Base-by-base conservation (phyloP, 2,797 vertebrate genomes). In the Tauraco hartlaubi region DNA sequence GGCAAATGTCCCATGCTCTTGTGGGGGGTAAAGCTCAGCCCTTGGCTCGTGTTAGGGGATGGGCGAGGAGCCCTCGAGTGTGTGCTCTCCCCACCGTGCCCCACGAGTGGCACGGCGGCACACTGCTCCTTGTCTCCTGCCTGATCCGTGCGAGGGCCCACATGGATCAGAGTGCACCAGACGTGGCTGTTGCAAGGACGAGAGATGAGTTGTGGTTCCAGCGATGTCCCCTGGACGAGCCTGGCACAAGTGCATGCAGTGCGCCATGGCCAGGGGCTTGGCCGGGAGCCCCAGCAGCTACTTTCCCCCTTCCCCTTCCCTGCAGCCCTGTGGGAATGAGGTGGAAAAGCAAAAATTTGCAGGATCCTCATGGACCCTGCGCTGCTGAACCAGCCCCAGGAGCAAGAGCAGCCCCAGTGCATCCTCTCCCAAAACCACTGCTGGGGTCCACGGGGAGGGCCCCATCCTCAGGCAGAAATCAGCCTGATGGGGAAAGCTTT, bases 101-200 rank as follows among this genome's bases (percentile, higher is more conserved):
- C 28, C 3, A 0, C 2, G 1, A 51, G 35, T 7, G 4, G 15
- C 43, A 66, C 9, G 63, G 83, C 0, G 2, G 44, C 62, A 18
- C 12, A 77, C 77, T 11, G 17, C 26, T 74, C 52, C 29, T 58
- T 6, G 2, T n/a, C 39, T 59, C 74, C 66, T 46, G 3, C 48
- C n/a, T 5, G 2, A 19, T 11, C 15, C 3, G 1, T 1, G 7
- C 1, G 3, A 69, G 33, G 21, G 33, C 31, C 43, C 35, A 35
- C 35, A 35, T 9, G 35, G 35, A 35, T 35, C 35, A 35, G 35
- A 35, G 35, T 55, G 29, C 48, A 35, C 35, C 54, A 41, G 37
- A 3, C 3, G 2, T 22, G 39, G n/a, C 58, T 74, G 63, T 55
- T 77, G 18, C 33, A 74, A 48, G 23, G 35, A 29, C 22, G 31